A percentile compares a stretch with the other conserved stretches of the same genome.
Conservation (phyloP, 2,888 invertebrate genomes). For the Trissonchulus latispiculum region DNA sequence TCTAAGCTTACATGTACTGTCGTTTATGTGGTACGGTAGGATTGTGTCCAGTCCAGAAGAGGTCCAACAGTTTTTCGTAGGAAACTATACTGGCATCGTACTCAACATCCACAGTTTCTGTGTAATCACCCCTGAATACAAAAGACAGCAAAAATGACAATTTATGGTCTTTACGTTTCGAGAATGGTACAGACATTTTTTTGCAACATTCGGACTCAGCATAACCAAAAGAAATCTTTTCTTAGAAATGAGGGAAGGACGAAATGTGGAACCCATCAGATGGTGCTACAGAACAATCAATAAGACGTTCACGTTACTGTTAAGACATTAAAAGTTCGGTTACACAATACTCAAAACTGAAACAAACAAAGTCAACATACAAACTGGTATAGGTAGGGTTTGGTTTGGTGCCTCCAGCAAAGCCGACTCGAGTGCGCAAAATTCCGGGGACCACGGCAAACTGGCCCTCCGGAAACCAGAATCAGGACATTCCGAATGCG, state of each 20-base stretch:
- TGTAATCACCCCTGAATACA: constrained; percentile 81
- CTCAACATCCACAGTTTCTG: constrained; percentile 82
- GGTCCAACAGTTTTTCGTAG: constrained; percentile 63
- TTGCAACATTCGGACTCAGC: too few relatives aligned
- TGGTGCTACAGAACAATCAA: too few relatives aligned
- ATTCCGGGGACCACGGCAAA: constrained; percentile 57
- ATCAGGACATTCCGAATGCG: constrained; percentile 42
- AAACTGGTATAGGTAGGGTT: constrained; percentile 72
- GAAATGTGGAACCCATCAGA: too few relatives aligned
- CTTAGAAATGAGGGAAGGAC: too few relatives aligned
- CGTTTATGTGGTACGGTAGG: constrained; percentile 69
- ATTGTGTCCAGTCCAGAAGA: constrained; percentile 89
- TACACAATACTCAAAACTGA: background rate
- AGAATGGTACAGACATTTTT: too few relatives aligned
- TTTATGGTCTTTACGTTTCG: too few relatives aligned
- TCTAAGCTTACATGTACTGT: constrained; percentile 50
- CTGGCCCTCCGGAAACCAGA: constrained; percentile 43
- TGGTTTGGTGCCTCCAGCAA: constrained; percentile 69
- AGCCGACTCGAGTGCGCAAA: constrained; percentile 81
- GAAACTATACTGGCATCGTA: constrained; percentile 68
- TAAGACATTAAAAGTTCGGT: too few relatives aligned
- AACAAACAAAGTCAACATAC: constrained; percentile 56
- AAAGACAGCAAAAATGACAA: too few relatives aligned
- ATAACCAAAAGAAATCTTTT: too few relatives aligned
- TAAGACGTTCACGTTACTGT: too few relatives aligned